Conservation (phyloP, 2,113 vertebrate species). For the Centropus unirufus region DNA sequence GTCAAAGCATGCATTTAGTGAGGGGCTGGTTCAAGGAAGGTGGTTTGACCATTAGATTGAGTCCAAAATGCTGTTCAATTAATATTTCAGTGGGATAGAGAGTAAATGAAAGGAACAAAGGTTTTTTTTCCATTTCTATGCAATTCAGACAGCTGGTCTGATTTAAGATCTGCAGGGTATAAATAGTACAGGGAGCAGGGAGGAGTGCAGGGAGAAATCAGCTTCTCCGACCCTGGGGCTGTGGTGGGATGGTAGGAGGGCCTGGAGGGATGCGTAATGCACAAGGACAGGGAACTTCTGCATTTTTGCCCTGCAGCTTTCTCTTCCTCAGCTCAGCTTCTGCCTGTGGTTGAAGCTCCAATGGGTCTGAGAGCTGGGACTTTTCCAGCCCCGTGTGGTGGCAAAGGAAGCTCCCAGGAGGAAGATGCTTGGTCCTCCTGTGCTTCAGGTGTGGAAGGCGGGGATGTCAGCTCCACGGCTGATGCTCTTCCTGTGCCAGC, state of each 20-base stretch:
- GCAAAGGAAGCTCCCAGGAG: neutral
- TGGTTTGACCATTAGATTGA: neutral
- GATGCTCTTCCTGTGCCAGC: too few species aligned
- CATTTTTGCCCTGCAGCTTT: neutral
- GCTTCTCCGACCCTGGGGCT: neutral
- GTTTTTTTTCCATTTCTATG: neutral
- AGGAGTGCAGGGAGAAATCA: neutral
- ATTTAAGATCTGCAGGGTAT: neutral
- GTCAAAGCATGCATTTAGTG: neutral
- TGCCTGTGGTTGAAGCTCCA: neutral
- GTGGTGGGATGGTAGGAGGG: neutral
- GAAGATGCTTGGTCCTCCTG: neutral
- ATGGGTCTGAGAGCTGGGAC: neutral
- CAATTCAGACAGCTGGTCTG: neutral
- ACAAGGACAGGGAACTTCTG: neutral
- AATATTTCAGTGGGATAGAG: conserved; percentile 43
- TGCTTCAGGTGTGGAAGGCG: neutral
- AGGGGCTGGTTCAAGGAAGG: neutral
- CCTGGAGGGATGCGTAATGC: accelerated
- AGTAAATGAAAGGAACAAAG: conserved; percentile 13
- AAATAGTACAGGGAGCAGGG: neutral
- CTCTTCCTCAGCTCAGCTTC: neutral
- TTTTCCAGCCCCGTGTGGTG: neutral
- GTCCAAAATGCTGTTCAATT: neutral
- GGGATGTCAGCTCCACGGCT: accelerated